Percentiles rank a stretch among this genome's conserved stretches.
These are phyloP conservation scores for Panthera leo DNA, from an alignment of 2,113 vertebrate species.

Conservation along the genomic window DNA sequence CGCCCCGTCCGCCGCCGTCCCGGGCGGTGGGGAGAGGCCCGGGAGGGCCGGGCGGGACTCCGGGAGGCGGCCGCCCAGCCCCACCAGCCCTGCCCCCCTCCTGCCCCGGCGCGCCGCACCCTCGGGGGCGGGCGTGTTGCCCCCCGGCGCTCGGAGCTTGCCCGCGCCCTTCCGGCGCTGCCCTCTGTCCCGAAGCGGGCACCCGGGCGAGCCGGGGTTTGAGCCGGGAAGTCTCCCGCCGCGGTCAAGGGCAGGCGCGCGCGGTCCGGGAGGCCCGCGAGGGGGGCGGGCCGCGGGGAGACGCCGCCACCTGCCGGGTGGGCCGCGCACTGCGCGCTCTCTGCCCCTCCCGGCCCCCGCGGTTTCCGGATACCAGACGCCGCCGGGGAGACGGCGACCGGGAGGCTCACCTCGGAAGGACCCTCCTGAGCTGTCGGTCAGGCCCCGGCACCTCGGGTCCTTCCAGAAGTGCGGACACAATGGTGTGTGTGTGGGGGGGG, in stretches of 20 bases:
- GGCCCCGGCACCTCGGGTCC: background rate
- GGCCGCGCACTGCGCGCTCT: background rate
- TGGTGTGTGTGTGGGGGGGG: background rate
- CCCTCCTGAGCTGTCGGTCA: background rate
- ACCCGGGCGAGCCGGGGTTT: background rate
- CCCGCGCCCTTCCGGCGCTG: no score
- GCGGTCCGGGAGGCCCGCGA: background rate
- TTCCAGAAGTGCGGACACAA: no score
- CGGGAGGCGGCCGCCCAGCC: background rate
- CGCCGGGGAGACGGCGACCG: accelerated
- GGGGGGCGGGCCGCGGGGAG: background rate
- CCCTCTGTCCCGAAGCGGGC: background rate
- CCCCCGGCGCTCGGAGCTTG: background rate
- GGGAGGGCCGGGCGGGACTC: no score
- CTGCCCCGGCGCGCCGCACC: background rate
- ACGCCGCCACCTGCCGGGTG: background rate
- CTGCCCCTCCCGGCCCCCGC: no score
- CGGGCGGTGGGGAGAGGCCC: background rate
- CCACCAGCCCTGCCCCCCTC: background rate
- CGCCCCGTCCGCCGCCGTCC: background rate
- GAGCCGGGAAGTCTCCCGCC: background rate
- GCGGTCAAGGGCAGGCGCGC: background rate
- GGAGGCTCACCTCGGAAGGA: background rate
- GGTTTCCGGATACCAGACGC: background rate
- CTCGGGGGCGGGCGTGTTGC: background rate